Percentiles rank a stretch among this genome's conserved stretches.
Evolutionary conservation across 2,113 vertebrate species (phyloP).

Genomic region (Hypocryptadius cinnamomeus): DNA sequence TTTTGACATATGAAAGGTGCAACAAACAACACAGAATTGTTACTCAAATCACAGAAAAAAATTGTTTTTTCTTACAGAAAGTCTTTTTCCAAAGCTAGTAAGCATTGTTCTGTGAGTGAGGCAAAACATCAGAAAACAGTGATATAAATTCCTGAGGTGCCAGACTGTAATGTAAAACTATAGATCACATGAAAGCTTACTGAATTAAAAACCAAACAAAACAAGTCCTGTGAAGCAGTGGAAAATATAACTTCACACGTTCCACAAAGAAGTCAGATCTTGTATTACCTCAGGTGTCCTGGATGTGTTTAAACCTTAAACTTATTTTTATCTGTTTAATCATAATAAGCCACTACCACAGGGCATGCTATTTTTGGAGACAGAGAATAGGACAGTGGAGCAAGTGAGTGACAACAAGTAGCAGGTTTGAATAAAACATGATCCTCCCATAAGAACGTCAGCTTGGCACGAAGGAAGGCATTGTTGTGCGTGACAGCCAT

Average conservation of each 20-base stretch:
- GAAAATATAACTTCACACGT: slow-evolving; percentile 64
- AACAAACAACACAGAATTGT: background rate
- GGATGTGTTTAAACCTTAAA: slow-evolving; percentile 61
- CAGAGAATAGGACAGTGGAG: slow-evolving; percentile 40
- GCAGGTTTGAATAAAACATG: slow-evolving; percentile 71
- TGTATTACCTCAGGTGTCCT: slow-evolving; percentile 63
- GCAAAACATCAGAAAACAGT: background rate
- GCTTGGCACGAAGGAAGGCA: background rate
- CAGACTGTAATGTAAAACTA: background rate
- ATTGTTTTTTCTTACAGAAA: background rate
- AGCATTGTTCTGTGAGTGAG: background rate
- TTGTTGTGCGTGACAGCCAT: slow-evolving; percentile 16
- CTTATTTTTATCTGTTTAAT: slow-evolving; percentile 76
- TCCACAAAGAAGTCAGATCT: slow-evolving; percentile 62
- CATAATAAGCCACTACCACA: slow-evolving; percentile 58
- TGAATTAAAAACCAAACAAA: slow-evolving; percentile 66
- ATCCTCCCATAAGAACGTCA: slow-evolving; percentile 32
- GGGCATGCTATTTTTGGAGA: slow-evolving; percentile 72
- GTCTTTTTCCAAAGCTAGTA: background rate
- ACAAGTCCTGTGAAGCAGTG: slow-evolving; percentile 53
- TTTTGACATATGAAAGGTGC: background rate
- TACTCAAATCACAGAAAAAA: background rate
- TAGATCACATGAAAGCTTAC: slow-evolving; percentile 13
- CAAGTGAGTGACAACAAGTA: slow-evolving; percentile 66
- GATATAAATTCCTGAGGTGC: background rate